Base-by-base conservation (phyloP, 2,888 invertebrate genomes). In the Podotricha telesiphe region DNA sequence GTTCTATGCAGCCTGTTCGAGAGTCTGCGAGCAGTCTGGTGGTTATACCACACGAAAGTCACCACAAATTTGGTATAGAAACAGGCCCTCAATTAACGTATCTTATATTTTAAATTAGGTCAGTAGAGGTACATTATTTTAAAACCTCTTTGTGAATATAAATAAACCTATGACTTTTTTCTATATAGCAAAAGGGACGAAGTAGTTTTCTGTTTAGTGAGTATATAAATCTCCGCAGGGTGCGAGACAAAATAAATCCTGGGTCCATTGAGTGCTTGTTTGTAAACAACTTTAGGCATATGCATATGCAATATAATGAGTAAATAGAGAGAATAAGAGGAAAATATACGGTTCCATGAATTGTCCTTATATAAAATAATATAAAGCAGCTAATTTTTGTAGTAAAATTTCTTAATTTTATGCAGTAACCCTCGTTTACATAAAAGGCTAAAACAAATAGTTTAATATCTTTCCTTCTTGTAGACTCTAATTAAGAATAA, bases 141-240 rank as follows among this genome's bases (percentile, higher is more conserved):
- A 69, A 65, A 45, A 51, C 62, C 56, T 62, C 63, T 62, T n/a
- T n/a, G n/a, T n/a, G n/a, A n/a, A n/a, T n/a, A n/a, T n/a, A n/a
- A n/a, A n/a, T n/a, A n/a, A 42, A 42, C 47, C 53, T 64, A 67
- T 53, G 58, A 70, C 42, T 17, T 45, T 72, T 65, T 65, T 68
- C 69, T 56, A 69, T 40, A 61, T 58, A 69, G 64, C 65, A 68
- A 69, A 73, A 74, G 68, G 65, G 66, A 47, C 64, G 68, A 62
- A 63, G 67, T 67, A 68, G 74, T 70, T 74, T 74, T 71, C 64
- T 62, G 73, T 71, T 70, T 71, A 56, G 68, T 67, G 47, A 62
- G 64, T 53, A 71, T 71, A 74, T 74, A 74, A 74, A 74, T 74
- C 71, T 70, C 67, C 45, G 67, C 69, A 73, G 73, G 71, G 73